A percentile compares a stretch with the other conserved stretches of the same genome.
These are phyloP conservation scores for Omphaloscelis lunosa DNA, from an alignment of 2,888 invertebrate genomes.

Conservation along the genomic window DNA sequence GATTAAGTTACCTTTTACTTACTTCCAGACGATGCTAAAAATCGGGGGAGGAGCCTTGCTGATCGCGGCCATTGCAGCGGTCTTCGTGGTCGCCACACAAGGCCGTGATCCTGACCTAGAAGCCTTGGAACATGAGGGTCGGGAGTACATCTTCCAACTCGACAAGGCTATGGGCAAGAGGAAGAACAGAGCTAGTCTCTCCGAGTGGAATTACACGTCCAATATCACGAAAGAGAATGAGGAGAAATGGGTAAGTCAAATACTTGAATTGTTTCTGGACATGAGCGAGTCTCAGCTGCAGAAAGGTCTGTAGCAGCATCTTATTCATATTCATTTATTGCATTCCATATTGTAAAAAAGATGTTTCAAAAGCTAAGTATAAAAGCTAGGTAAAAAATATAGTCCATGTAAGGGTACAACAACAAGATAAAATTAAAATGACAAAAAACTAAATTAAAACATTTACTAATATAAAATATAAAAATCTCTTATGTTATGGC, in stretches of 20 bases:
- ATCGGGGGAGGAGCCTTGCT: conserved; percentile 87
- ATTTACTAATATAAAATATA: too few species aligned
- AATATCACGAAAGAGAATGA: conserved; percentile 94
- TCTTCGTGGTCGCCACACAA: conserved; percentile 88
- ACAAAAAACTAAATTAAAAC: too few species aligned
- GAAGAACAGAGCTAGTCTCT: conserved; percentile 91
- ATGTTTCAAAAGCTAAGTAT: too few species aligned
- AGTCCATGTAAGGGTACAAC: too few species aligned
- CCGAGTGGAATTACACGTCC: conserved; percentile 94
- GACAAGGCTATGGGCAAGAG: conserved; percentile 91
- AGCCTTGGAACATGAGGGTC: conserved; percentile 90
- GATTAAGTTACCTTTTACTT: not conserved
- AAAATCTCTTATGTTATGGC: not conserved
- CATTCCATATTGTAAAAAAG: too few species aligned
- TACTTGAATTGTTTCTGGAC: not conserved
- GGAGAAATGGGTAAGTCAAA: conserved; percentile 80
- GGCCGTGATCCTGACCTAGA: conserved; percentile 89
- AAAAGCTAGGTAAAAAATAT: too few species aligned
- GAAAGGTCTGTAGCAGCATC: not conserved
- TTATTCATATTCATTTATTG: too few species aligned
- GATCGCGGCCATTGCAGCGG: conserved; percentile 87
- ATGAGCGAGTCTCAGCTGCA: not conserved
- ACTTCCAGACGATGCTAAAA: conserved; percentile 87
- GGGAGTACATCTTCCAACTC: conserved; percentile 91
- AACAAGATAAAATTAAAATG: too few species aligned